phyloP scores from a whole-genome alignment of 1,140 invertebrate species.

The Holcopasites calliopsidis region DNA sequence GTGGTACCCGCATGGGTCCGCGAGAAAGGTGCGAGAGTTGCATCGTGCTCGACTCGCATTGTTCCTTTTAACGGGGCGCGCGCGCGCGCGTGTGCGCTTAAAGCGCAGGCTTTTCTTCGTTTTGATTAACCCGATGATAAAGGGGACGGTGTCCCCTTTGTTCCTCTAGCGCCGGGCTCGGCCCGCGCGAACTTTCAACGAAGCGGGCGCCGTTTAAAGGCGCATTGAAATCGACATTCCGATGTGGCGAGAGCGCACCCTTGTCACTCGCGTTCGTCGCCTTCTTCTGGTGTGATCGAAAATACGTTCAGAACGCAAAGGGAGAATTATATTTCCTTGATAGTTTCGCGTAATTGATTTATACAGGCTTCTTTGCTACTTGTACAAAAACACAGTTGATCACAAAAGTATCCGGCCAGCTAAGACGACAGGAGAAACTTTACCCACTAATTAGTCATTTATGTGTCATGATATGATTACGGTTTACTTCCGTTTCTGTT shows the following conservation, averaged over 20 bases:
- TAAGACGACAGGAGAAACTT: too few relatives aligned
- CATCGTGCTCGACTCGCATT: slow-evolving; percentile 30
- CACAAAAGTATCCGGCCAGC: too few relatives aligned
- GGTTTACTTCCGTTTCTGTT: too few relatives aligned
- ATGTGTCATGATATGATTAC: too few relatives aligned
- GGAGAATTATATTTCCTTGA: neutral
- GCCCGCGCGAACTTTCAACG: neutral
- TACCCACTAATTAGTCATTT: too few relatives aligned
- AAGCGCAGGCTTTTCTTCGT: slow-evolving; percentile 19
- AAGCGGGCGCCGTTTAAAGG: neutral
- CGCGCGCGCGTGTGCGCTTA: neutral
- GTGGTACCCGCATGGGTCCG: slow-evolving; percentile 46
- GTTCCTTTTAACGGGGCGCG: slow-evolving; percentile 20
- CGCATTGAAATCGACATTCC: slow-evolving; percentile 13
- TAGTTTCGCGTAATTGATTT: too few relatives aligned
- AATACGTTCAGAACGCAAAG: neutral
- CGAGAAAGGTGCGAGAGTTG: slow-evolving; percentile 43
- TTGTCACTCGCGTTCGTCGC: neutral
- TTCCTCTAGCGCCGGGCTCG: neutral
- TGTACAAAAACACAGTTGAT: too few relatives aligned
- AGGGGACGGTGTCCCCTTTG: slow-evolving; percentile 8
- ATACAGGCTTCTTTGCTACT: too few relatives aligned
- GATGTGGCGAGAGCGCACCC: too few relatives aligned
- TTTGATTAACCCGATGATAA: slow-evolving; percentile 31
- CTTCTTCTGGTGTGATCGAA: neutral